Percentiles rank a stretch among this genome's conserved stretches.
These are phyloP conservation scores for Sitobion miscanthi DNA, from an alignment of 1,140 invertebrate genomes.

Conservation along the genomic window DNA sequence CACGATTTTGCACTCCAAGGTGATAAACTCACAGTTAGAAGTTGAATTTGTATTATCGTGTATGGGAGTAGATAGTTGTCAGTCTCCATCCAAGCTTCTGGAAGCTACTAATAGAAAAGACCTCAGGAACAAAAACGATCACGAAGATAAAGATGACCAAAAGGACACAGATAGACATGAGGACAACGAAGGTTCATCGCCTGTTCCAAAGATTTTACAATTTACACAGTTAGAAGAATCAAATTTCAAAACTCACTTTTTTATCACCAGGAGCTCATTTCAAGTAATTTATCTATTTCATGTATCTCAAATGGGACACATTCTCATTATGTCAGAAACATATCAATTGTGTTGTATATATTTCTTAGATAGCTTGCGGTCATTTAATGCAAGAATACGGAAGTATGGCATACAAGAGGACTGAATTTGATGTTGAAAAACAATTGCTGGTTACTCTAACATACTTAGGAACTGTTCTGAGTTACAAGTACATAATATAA, in stretches of 20 bases:
- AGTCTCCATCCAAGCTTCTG: not conserved
- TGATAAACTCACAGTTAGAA: constrained; percentile 29
- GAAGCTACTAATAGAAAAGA: not conserved
- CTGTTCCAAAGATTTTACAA: not conserved
- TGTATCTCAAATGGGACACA: not conserved
- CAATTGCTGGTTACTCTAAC: constrained; percentile 36
- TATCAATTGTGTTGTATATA: not conserved
- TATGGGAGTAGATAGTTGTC: no score
- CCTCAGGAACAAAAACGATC: not conserved
- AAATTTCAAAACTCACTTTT: constrained; percentile 48
- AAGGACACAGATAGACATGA: no score
- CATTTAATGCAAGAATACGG: constrained; percentile 52
- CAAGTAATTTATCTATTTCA: constrained; percentile 19
- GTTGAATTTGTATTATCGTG: not conserved
- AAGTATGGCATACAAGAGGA: constrained; percentile 20
- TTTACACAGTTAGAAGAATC: constrained; percentile 32
- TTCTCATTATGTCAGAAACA: not conserved
- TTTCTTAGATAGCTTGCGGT: not conserved
- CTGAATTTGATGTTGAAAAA: constrained; percentile 46
- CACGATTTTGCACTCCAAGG: not conserved
- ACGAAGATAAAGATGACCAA: not conserved
- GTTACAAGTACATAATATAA: constrained; percentile 35
- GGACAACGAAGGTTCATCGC: not conserved
- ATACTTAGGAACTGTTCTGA: constrained; percentile 31
- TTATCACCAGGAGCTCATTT: constrained; percentile 30